Base-by-base conservation (phyloP, 2,113 vertebrate genomes). In the Vireo altiloquus region DNA sequence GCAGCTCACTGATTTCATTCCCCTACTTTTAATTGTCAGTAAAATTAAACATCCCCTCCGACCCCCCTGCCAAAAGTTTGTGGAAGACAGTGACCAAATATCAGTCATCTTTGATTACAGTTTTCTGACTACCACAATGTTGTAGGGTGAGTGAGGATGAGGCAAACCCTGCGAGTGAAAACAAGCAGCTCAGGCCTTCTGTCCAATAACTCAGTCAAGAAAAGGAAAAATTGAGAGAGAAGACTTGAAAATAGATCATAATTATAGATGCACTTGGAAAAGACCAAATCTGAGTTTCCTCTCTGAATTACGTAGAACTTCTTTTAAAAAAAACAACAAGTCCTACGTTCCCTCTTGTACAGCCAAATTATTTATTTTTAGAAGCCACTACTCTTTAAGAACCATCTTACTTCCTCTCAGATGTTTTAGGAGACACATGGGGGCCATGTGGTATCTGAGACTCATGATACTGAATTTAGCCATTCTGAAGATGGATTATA, bases 331-430 rank as follows among this genome's bases (percentile, higher is more conserved):
- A 9, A 61, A 30, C 42, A 68, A 30, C 6, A 82, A 79, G 27
- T 61, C 42, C 66, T 90, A 77, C 0, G 0, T 65, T 93, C 57
- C 39, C 20, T 82, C 52, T 69, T 80, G 42, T 86, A 88, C 63
- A 61, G 66, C 44, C 66, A 83, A 95, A 66, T 88, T 40, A 61
- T 7, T 82, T 84, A 54, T 85, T 92, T 96, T 93, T 85, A 85
- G 70, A 82, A 93, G 42, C 22, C 56, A 64, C 53, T 82, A 28
- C 31, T 65, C n/a, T 85, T 79, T 44, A 87, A 53, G 31, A 79
- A 87, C 15, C 8, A 37, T 46, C 6, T 68, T 78, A 42, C 60
- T 92, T 94, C 75, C 59, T 83, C 46, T 64, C 64, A 81, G 37
- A 74, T 57, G 23, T 69, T 92, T 69, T 69, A 30, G 61, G 37